These are phyloP conservation scores for Himantopus leucocephalus DNA, from an alignment of 2,113 vertebrate species.

Conservation along the genomic window DNA sequence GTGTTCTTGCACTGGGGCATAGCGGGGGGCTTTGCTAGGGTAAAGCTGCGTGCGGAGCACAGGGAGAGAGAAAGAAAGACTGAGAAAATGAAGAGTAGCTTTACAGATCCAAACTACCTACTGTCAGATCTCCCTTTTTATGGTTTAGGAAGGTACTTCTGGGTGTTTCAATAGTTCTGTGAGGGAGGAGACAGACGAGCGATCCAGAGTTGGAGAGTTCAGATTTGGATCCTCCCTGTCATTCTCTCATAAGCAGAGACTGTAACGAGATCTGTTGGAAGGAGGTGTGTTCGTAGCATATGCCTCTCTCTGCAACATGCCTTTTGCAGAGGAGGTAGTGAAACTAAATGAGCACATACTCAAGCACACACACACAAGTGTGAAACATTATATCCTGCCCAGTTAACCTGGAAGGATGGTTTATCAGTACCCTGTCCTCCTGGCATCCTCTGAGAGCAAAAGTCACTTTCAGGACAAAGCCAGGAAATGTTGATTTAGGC, in stretches of 20 bases:
- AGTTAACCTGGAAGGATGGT: not conserved
- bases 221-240: not conserved
- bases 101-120: not conserved
- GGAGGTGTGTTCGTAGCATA: fast-evolving
- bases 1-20: not conserved
- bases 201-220: not conserved
- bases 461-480: not conserved
- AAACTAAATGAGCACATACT: fast-evolving
- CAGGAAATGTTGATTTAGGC: not conserved
- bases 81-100: not conserved
- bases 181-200: not conserved
- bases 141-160: not conserved
- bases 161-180: not conserved
- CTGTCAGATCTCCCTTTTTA: not conserved
- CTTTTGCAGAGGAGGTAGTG: not conserved
- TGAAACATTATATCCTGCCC: not conserved
- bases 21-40: not conserved
- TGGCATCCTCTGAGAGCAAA: not conserved
- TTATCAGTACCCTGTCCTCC: not conserved
- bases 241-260: not conserved
- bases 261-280: not conserved
- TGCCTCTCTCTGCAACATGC: not conserved
- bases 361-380: not conserved
- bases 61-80: not conserved
- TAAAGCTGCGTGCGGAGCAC: not conserved